Conservation (phyloP, 2,113 vertebrate genomes). For the Triplophysa rosa region DNA sequence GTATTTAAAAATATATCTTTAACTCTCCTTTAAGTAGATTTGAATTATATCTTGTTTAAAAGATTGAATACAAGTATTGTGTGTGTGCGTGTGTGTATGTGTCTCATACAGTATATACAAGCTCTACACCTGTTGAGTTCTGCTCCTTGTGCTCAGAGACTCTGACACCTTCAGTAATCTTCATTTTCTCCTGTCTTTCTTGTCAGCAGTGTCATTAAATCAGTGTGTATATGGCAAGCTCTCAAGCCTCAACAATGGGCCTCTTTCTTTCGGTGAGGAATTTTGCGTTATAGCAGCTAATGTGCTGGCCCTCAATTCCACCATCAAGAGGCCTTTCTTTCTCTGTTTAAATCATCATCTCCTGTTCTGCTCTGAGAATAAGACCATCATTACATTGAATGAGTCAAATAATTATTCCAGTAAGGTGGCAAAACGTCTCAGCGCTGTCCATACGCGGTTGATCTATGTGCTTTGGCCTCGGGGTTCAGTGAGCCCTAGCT, state of each 20-base stretch:
- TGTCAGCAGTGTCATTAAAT: conserved; percentile 32
- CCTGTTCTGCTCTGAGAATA: conserved; percentile 4
- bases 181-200: conserved; percentile 22
- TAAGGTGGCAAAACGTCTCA: conserved; percentile 18
- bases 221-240: background rate
- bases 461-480: conserved; percentile 17
- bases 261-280: conserved; percentile 23
- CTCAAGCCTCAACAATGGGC: conserved; percentile 14
- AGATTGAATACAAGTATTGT: no score
- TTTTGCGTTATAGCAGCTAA: conserved; percentile 25
- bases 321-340: conserved; percentile 23
- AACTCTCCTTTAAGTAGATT: no score
- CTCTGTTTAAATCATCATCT: conserved; percentile 45
- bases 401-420: conserved; percentile 36
- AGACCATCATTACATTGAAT: conserved; percentile 33
- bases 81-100: no score
- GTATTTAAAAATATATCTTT: no score
- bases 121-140: conserved; percentile 11
- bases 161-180: conserved; percentile 5
- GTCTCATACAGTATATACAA: background rate
- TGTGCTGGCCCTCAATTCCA: conserved; percentile 25
- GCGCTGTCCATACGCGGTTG: conserved; percentile 6
- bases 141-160: background rate
- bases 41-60: no score
- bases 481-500: background rate